Conservation (phyloP, 2,113 vertebrate species). For the Rhinopithecus roxellana region DNA sequence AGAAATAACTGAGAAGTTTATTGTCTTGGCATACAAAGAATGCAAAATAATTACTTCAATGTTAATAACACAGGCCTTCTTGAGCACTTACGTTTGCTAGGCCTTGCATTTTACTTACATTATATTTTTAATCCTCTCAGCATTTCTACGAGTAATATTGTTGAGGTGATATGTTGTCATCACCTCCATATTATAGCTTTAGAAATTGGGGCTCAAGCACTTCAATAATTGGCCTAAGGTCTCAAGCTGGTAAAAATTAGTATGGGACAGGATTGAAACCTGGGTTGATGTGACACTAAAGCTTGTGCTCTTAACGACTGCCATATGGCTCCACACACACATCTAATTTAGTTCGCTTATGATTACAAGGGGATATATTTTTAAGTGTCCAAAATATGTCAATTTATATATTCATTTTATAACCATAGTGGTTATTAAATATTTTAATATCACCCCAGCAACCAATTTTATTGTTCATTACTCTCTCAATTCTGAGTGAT, state of each 20-base stretch:
- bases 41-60: background rate
- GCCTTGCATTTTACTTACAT: background rate
- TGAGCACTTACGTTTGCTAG: background rate
- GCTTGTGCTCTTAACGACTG: background rate
- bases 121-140: background rate
- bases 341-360: background rate
- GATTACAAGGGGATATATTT: background rate
- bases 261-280: background rate
- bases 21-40: background rate
- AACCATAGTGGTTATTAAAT: background rate
- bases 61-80: background rate
- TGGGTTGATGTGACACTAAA: background rate
- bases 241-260: background rate
- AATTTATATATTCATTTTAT: constrained; percentile 14
- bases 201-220: background rate
- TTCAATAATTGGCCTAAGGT: background rate
- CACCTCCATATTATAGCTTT: background rate
- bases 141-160: background rate
- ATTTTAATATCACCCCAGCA: background rate
- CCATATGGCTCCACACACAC: background rate
- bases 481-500: background rate
- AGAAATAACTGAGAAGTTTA: background rate
- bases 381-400: background rate
- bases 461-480: background rate
- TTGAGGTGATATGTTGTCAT: background rate